Base-by-base conservation (phyloP, 2,888 invertebrate species). In the Mythimna vitellina region DNA sequence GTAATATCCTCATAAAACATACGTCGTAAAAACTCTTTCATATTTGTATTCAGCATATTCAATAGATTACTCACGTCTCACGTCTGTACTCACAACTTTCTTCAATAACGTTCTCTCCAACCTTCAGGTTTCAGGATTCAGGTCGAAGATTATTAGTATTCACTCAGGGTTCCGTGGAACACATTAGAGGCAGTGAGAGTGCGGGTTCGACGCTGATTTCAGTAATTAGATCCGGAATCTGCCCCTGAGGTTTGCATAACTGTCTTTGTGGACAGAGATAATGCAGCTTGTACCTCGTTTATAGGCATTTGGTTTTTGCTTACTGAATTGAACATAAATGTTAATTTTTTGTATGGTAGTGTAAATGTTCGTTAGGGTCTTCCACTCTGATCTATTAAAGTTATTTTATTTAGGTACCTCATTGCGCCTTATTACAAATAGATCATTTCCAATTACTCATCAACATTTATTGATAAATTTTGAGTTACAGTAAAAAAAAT, bases 1-100 rank as follows among this genome's bases (percentile, higher is more conserved):
- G 54, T 64, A 64, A 74, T 46, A 54, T 35, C 32, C n/a, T 35
- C 64, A 74, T 74, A 54, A 54, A 71, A 54, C 35, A 71, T 14
- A 42, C 7, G 54, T 25, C 35, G 25, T 54, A 46, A 71, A 56
- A 74, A 74, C n/a, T 25, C 9, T 56, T 17, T 65, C n/a, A n/a
- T 54, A 74, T 72, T 74, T 72, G 35, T 46, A 17, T 35, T 20
- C n/a, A 35, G 29, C 17, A 56, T 25, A 46, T 75, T 56, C 65
- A 56, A 72, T 65, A 56, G 1, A n/a, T 64, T 14, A 56, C 3
- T 63, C 53, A 17, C 25, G 73, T 54, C 25, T 22, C 42, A 8
- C 14, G 58, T 53, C 7, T 22, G 14, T 38, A 73, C 46, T 17
- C 8, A 38, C 29, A 56, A 72, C 25, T 70, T 57, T 49, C n/a